Base-by-base conservation (phyloP, 2,113 vertebrate species). In the Oostethus manadensis region DNA sequence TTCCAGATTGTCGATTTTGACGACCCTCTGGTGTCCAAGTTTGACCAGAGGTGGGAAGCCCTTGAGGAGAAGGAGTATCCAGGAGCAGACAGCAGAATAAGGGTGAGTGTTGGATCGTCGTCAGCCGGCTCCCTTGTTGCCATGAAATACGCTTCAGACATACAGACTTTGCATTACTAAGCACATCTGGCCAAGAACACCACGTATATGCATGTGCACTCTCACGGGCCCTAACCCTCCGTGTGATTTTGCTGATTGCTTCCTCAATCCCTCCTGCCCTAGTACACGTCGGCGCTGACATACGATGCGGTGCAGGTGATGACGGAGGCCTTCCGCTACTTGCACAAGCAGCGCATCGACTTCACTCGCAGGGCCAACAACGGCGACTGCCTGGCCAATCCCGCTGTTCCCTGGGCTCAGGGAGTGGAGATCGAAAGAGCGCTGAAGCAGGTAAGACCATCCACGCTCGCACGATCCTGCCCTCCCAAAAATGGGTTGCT, bases 1-100 rank as follows among this genome's bases (percentile, higher is more conserved):
- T 99, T 99, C 88, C 97, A 99, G 84, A 99, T 99, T 21, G 97
- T 99, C 45, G 97, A 99, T 77, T 99, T 98, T 53, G 96, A 99
- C 29, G 94, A 99, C 77, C 93, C 96, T 21, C 60, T 95, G 73
- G 97, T 98, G 48, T 92, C 95, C 68, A 98, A 98, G 81, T 99
- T 99, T 82, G 94, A 98, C 86, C 95, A 99, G 65, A 89, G 94
- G 46, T 99, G 97, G 97, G 96, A 96, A 67, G 95, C 95, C 1
- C 63, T 98, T 51, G 97, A 99, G 74, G 97, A 99, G 69, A 98
- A 98, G 51, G 97, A 99, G 71, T 99, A 99, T 76, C 97, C 97
- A 0, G 97, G 96, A 64, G 95, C 96, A 1, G 95, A 99, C 79
- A 98, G 89, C 3, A 92, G 91, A 70, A 98, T 99, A 78, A 92